A percentile compares a stretch with the other conserved stretches of the same genome.
These are phyloP conservation scores for Vidua macroura DNA, from an alignment of 2,113 vertebrate species.

Conservation along the genomic window DNA sequence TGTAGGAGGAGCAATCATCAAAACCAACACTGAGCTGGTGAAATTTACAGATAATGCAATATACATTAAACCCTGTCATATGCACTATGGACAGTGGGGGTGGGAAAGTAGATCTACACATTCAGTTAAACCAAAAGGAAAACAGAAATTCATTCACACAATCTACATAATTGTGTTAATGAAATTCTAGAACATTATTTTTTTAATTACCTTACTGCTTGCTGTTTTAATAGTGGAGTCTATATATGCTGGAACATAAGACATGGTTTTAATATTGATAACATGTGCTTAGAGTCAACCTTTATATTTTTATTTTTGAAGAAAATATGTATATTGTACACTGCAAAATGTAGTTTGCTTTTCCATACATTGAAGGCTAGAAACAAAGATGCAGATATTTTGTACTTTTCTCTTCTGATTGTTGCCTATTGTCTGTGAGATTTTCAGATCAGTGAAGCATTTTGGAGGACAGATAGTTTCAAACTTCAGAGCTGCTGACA, in stretches of 20 bases:
- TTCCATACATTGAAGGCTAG: not conserved
- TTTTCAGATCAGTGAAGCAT: not conserved
- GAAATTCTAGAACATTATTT: not conserved
- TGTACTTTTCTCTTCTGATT: not conserved
- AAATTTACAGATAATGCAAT: not conserved
- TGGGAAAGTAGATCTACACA: not conserved
- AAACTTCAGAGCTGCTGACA: not conserved
- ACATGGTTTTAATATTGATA: not conserved
- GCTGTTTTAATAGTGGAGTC: not conserved
- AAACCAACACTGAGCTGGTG: not conserved
- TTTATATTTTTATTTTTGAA: not conserved
- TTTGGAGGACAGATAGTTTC: not conserved
- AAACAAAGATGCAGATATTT: not conserved
- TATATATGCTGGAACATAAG: not conserved
- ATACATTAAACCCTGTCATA: not conserved
- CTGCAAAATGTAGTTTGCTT: not conserved
- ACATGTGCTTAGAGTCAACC: not conserved
- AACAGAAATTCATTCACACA: not conserved
- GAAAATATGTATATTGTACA: not conserved
- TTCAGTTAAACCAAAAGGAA: not conserved
- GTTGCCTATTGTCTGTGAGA: not conserved
- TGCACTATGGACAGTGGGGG: rapidly evolving
- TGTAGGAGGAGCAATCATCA: not conserved
- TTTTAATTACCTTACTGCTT: not conserved
- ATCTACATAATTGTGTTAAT: not conserved